Conservation (phyloP, 2,888 invertebrate genomes). For the Erebia epiphron region DNA sequence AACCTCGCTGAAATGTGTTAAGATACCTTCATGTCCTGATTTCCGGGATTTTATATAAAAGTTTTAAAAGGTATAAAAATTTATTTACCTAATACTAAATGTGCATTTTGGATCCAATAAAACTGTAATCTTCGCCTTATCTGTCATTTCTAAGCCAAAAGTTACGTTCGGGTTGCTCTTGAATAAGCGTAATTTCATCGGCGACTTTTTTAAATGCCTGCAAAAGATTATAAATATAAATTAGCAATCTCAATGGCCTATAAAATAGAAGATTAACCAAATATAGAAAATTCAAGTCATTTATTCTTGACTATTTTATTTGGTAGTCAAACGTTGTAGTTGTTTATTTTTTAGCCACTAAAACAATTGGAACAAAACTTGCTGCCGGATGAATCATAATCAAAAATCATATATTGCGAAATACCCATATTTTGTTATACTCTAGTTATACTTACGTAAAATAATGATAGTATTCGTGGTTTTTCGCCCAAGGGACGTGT, state of each 20-base stretch:
- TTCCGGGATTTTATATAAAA: background rate
- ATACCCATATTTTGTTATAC: background rate
- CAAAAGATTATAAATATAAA: slow-evolving; percentile 40
- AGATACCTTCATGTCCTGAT: too few relatives aligned
- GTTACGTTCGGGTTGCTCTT: slow-evolving; percentile 75
- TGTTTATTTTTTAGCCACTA: too few relatives aligned
- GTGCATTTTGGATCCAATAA: slow-evolving; percentile 88
- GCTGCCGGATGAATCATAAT: too few relatives aligned
- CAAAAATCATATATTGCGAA: too few relatives aligned
- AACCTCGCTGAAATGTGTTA: too few relatives aligned
- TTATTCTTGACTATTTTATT: too few relatives aligned
- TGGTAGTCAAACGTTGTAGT: too few relatives aligned
- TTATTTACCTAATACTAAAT: slow-evolving; percentile 85
- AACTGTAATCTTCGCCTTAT: slow-evolving; percentile 80
- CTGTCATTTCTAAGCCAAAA: slow-evolving; percentile 59
- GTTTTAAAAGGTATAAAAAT: background rate
- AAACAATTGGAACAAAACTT: too few relatives aligned
- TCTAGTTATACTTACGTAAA: slow-evolving; percentile 77
- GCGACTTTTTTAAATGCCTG: slow-evolving; percentile 66
- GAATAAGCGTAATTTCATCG: slow-evolving; percentile 84
- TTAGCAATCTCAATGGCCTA: background rate
- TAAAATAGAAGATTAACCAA: too few relatives aligned
- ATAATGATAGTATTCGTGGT: slow-evolving; percentile 83
- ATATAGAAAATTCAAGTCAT: too few relatives aligned
- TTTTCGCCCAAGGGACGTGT: slow-evolving; percentile 86